Base-by-base conservation (phyloP, 2,888 invertebrate species). In the Drosophila subsilvestris region DNA sequence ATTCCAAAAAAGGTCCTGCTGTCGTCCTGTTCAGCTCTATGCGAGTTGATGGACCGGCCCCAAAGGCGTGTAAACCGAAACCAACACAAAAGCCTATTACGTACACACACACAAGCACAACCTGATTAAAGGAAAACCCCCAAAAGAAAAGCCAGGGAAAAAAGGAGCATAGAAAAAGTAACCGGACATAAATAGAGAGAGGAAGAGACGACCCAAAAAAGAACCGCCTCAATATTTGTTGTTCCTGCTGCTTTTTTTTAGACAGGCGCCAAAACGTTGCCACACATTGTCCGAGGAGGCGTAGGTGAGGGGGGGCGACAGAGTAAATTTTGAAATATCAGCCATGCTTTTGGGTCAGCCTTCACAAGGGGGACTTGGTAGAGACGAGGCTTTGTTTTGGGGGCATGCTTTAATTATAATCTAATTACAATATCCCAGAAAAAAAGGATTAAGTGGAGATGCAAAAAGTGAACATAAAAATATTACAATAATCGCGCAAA, bases 21-120 rank as follows among this genome's bases (percentile, higher is more conserved):
- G 32, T 12, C 32, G 5, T 32, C 4, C 32, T 37, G 50, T 29
- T n/a, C 37, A 37, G 32, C 60, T 55, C 18, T 42, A 42, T 51
- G 42, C 17, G 25, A 1, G 25, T 43, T 37, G 14, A 9, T 48
- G 53, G 32, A 44, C 18, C 27, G 12, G 10, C 27, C 42, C 51
- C 68, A 59, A 68, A 59, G 63, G 57, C 70, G 70, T 60, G 63
- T 57, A 65, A 75, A 63, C 63, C 55, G 58, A 74, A 67, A 76
- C 58, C 63, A 45, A 29, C 61, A 58, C 61, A 69, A 85, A 81
- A 82, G 76, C 83, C 86, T 79, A 82, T 82, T 82, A 88, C 37
- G 44, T 12, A 27, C 58, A 45, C n/a, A 29, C 17, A 37, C 37
- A 58, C n/a, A 17, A 25, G 32, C 18, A 25, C 10, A 22, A 58